Conservation (phyloP, 2,113 vertebrate genomes). For the Zapus hudsonius region DNA sequence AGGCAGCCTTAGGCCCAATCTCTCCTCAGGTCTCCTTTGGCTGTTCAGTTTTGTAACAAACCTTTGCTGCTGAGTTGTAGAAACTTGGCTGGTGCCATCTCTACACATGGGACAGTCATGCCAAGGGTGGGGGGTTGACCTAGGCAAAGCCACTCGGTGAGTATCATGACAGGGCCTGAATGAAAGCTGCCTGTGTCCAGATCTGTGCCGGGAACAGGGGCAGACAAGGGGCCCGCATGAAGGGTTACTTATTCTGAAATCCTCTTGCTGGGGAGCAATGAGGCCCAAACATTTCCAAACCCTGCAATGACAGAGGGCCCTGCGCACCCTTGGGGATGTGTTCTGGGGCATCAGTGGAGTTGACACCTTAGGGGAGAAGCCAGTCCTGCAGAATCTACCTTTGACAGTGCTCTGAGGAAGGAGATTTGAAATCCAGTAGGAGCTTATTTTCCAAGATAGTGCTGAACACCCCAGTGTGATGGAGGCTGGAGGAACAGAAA, state of each 20-base stretch:
- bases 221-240: not conserved
- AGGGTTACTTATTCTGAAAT: not conserved
- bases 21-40: not conserved
- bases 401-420: not conserved
- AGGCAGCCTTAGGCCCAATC: not conserved
- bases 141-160: not conserved
- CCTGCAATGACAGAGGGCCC: not conserved
- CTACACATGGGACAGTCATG: not conserved
- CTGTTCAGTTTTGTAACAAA: not conserved
- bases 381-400: not conserved
- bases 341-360: not conserved
- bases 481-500: not conserved
- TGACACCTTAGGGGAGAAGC: not conserved
- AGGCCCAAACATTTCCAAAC: not conserved
- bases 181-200: not conserved
- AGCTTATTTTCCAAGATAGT: not conserved
- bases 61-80: not conserved
- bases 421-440: not conserved
- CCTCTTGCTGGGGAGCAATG: not conserved
- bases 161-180: not conserved
- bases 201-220: not conserved
- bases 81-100: not conserved
- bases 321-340: rapidly evolving
- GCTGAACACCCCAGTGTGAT: not conserved
- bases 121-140: not conserved